Percentiles rank a stretch among this genome's conserved stretches.
These are phyloP conservation scores for Siniperca chuatsi DNA, from an alignment of 2,113 vertebrate species.

Conservation along the genomic window DNA sequence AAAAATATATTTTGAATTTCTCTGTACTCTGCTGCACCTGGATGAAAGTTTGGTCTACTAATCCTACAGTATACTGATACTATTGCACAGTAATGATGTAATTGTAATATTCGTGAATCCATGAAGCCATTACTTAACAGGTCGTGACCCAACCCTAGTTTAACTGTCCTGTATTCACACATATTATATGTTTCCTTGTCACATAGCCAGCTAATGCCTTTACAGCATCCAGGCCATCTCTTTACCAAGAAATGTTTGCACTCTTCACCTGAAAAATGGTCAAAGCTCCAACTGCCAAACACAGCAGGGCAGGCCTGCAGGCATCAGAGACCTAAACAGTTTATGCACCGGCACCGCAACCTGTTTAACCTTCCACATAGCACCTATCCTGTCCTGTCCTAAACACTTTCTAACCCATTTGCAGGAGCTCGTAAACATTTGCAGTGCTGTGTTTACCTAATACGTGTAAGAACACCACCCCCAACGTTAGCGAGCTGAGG, in stretches of 20 bases:
- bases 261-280: constrained; percentile 60
- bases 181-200: not conserved
- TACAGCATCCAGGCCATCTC: not conserved
- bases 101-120: not conserved
- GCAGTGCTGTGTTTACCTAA: constrained; percentile 70
- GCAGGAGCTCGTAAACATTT: constrained; percentile 79
- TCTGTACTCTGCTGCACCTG: not conserved
- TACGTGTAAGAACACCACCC: constrained; percentile 23
- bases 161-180: not conserved
- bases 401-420: constrained; percentile 81
- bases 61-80: not conserved
- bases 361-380: constrained; percentile 78
- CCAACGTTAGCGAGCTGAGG: not conserved
- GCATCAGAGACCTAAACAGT: constrained; percentile 75
- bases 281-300: constrained; percentile 25
- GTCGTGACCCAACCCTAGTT: not conserved
- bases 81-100: not conserved
- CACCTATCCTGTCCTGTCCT: constrained; percentile 72
- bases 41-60: not conserved
- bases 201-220: not conserved
- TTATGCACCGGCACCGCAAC: constrained; percentile 70
- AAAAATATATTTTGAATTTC: not conserved
- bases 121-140: not conserved
- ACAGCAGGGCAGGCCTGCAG: constrained; percentile 29
- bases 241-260: constrained; percentile 66